Evolutionary conservation across 2,797 vertebrate species (phyloP).

Genomic region (Myotis planiceps): DNA sequence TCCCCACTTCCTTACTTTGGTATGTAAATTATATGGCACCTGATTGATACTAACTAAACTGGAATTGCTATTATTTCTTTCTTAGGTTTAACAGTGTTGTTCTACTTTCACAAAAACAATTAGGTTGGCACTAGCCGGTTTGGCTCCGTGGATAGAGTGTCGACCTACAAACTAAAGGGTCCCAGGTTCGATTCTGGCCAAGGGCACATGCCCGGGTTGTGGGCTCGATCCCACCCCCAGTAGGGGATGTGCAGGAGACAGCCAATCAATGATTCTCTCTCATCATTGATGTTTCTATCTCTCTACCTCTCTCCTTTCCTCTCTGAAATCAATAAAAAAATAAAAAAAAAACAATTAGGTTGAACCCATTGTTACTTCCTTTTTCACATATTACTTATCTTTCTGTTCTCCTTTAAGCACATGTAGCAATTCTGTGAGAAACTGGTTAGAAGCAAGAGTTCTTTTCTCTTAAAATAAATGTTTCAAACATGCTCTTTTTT

Average conservation of each 20-base stretch:
- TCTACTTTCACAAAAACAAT: neutral
- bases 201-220: too few relatives aligned
- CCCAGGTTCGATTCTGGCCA: too few relatives aligned
- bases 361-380: neutral
- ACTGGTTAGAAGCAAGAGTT: neutral
- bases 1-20: neutral
- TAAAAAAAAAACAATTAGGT: neutral
- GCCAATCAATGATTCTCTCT: too few relatives aligned
- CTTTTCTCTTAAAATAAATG: neutral
- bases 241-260: too few relatives aligned
- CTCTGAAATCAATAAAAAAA: too few relatives aligned
- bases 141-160: too few relatives aligned
- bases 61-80: neutral
- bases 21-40: neutral
- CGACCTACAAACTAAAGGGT: too few relatives aligned
- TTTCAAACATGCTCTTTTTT: neutral
- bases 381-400: neutral
- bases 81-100: neutral
- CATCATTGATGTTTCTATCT: too few relatives aligned
- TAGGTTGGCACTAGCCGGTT: neutral
- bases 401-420: neutral
- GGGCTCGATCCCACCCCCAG: too few relatives aligned
- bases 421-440: neutral
- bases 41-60: neutral
- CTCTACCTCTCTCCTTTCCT: too few relatives aligned